Percentiles rank a stretch among this genome's conserved stretches.
These are phyloP conservation scores for Mungos mungo DNA, from an alignment of 2,113 vertebrate genomes.

Conservation along the genomic window DNA sequence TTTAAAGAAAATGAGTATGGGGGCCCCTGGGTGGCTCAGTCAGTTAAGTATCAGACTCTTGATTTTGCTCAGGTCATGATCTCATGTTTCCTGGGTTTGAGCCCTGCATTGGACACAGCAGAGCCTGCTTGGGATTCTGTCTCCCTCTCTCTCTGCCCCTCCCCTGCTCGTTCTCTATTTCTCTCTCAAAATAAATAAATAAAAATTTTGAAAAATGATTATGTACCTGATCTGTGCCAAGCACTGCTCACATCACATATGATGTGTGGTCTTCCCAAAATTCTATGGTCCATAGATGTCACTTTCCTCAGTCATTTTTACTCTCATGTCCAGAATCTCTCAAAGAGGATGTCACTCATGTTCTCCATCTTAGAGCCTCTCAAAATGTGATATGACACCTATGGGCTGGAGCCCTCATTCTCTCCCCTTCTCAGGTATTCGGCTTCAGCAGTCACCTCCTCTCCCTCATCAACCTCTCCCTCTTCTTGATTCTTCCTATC, in stretches of 20 bases:
- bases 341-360: not conserved
- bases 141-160: no score
- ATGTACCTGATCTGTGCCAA: not conserved
- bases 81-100: no score
- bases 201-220: not conserved
- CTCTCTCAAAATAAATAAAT: no score
- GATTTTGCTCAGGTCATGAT: no score
- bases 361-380: not conserved
- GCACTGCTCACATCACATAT: not conserved
- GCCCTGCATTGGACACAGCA: no score
- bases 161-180: no score
- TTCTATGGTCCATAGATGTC: not conserved
- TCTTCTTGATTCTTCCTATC: not conserved
- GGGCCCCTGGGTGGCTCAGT: no score
- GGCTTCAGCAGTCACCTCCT: rapidly evolving
- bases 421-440: not conserved
- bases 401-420: rapidly evolving
- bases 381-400: not conserved
- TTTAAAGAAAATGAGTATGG: not conserved
- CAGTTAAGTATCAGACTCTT: no score
- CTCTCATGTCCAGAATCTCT: not conserved
- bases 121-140: no score
- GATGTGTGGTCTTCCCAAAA: not conserved
- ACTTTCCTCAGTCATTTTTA: not conserved
- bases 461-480: not conserved